Percentiles rank a stretch among this genome's conserved stretches.
Evolutionary conservation across 2,888 invertebrate genomes (phyloP).

Genomic region (Mythimna albipuncta): DNA sequence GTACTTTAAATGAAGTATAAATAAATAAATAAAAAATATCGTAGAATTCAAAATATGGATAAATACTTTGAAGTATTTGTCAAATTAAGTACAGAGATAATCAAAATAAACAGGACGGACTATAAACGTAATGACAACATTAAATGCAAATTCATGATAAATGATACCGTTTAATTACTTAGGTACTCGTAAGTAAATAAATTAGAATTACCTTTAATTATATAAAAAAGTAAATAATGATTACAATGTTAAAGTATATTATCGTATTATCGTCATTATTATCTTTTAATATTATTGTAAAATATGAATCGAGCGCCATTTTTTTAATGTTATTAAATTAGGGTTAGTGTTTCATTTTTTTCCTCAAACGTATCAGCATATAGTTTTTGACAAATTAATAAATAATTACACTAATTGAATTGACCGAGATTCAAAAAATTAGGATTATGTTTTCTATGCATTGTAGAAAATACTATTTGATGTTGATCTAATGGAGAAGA

Average conservation of each 20-base stretch:
- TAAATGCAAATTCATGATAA: constrained; percentile 18
- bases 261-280: not conserved
- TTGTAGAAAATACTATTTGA: not conserved
- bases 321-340: too few species aligned
- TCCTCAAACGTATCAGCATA: not conserved
- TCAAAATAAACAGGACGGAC: not conserved
- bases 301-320: too few species aligned
- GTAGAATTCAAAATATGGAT: not conserved
- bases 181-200: constrained; percentile 3
- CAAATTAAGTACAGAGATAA: not conserved
- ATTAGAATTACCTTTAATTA: not conserved
- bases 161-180: constrained; percentile 15
- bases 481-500: not conserved
- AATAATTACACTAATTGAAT: not conserved
- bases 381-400: not conserved
- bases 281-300: not conserved
- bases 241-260: not conserved
- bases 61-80: not conserved
- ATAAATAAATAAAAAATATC: not conserved
- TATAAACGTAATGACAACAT: constrained; percentile 3
- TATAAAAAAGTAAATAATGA: not conserved
- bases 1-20: too few species aligned
- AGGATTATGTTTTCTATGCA: not conserved
- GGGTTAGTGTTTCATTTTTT: too few species aligned
- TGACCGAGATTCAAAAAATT: not conserved